Evolutionary conservation across 1,140 invertebrate genomes (phyloP), one percentile per base, ranked within the genome.

Genomic region (Anoplophora glabripennis): DNA sequence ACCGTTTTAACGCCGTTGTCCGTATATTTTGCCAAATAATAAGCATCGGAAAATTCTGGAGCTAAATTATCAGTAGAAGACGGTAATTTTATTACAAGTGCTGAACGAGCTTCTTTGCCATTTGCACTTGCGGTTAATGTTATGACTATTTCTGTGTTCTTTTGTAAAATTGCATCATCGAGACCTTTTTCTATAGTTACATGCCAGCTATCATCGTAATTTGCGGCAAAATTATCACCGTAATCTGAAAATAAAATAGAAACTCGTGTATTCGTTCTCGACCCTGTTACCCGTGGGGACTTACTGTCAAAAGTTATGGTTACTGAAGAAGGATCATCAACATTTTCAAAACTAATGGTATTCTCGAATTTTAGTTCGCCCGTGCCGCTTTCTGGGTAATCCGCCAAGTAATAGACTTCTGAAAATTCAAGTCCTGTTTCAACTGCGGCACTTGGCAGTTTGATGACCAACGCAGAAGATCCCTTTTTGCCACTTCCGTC

Each of bases 361-460:
- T 42, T 36, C 7, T 35, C 12, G 42, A 58, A 10, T 9, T 34
- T 15, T 33, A 58, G 41, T 7, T 37, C 11, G 7, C 36, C 44
- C 4, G n/a, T 47, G n/a, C 47, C 11, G 12, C 10, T 15, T 40
- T 53, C 11, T 11, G 11, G 28, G 48, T 57, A 61, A 7, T 12
- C 28, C 12, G 53, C 49, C 5, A 38, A 11, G 42, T 64, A 64
- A 36, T 55, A 57, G 9, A 18, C 5, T 38, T 53, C 38, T 1
- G 45, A 14, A 48, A 60, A 60, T 14, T 38, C 14, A n/a, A 10
- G 21, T 7, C 17, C 33, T 7, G 18, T 21, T 44, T 21, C n/a
- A 14, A 18, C 21, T 14, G 51, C 53, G n/a, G 62, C n/a, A 28
- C 36, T 17, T 18, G 64, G 12, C 15, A 65, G 17, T 14, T 65